Evolutionary conservation across 2,797 vertebrate genomes (phyloP), one percentile per base, ranked within the genome.

Genomic region (Threskiornis aethiopicus): DNA sequence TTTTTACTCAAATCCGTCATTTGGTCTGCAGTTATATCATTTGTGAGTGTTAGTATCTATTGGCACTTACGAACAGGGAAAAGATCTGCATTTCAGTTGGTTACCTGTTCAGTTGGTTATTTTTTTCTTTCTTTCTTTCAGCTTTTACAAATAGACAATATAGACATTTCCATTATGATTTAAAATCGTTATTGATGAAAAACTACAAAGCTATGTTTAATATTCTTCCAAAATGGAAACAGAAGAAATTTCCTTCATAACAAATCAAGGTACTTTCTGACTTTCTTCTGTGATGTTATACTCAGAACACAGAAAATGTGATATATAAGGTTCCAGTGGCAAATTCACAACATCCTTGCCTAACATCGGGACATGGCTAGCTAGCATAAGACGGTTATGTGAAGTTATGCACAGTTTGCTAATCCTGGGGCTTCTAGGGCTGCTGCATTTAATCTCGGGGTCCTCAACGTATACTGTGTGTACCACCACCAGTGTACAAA

Each of bases 381-480:
- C 42, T 10, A 8, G 8, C 35, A 62, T 3, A 21, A 51, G 24
- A 6, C 1, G 0, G 11, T 35, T 15, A 6, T 0, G 29, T 13
- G 0, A 29, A 71, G 7, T 10, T 18, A 7, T 3, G 14, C 46
- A 44, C 25, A 41, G 10, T 35, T 46, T 28, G 10, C 16, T 28
- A 5, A 42, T 31, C 52, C 31, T 39, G 46, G 20, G 20, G 31
- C 26, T 66, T 65, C 25, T 18, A 29, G 10, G 25, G 33, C 25
- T 72, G 51, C 17, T 87, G 47, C n/a, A 5, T 37, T 69, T 24
- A 22, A n/a, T 12, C 31, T 16, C 24, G 15, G 13, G 35, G 5
- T 9, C 15, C 35, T 33, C n/a, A 41, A 5, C 4, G 1, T 3
- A 5, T 1, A 4, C 26, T 6, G 4, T 0, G 8, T 2, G 57